A percentile compares a stretch with the other conserved stretches of the same genome.
These are phyloP conservation scores for Bruchidius siliquastri DNA, from an alignment of 2,888 invertebrate species.

Conservation along the genomic window DNA sequence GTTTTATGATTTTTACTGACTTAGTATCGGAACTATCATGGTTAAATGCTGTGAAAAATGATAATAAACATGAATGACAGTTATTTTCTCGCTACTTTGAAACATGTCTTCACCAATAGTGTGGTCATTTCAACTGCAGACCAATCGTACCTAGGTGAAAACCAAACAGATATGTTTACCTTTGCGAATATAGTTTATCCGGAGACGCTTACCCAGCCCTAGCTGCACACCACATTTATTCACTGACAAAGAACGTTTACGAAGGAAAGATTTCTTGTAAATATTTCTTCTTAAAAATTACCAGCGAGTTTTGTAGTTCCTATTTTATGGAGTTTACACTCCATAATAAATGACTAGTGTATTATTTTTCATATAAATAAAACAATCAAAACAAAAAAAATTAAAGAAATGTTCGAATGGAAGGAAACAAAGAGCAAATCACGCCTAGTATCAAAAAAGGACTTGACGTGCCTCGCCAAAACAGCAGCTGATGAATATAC, in stretches of 20 bases:
- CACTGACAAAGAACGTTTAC: background rate
- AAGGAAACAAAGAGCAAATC: background rate
- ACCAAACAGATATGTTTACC: background rate
- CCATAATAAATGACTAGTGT: slow-evolving; percentile 23
- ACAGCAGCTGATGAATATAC: slow-evolving; percentile 42
- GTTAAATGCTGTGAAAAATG: too few relatives aligned
- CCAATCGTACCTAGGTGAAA: background rate
- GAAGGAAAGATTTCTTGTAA: slow-evolving; percentile 33
- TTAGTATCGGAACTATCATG: too few relatives aligned
- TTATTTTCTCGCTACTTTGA: too few relatives aligned
- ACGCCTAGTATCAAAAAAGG: background rate
- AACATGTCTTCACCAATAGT: too few relatives aligned
- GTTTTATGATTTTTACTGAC: too few relatives aligned
- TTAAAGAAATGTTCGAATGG: background rate
- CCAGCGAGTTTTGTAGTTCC: slow-evolving; percentile 76
- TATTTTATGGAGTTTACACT: slow-evolving; percentile 53
- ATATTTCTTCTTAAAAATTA: slow-evolving; percentile 60
- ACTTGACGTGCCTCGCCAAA: background rate
- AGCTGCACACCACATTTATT: background rate
- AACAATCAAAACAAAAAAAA: background rate
- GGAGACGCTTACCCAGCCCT: background rate
- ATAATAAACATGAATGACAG: too few relatives aligned
- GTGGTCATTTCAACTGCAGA: background rate
- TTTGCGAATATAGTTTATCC: background rate
- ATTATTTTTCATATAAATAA: background rate